Percentiles rank a stretch among this genome's conserved stretches.
Evolutionary conservation across 2,113 vertebrate genomes (phyloP).

Genomic region (Sarotherodon lohbergeri): DNA sequence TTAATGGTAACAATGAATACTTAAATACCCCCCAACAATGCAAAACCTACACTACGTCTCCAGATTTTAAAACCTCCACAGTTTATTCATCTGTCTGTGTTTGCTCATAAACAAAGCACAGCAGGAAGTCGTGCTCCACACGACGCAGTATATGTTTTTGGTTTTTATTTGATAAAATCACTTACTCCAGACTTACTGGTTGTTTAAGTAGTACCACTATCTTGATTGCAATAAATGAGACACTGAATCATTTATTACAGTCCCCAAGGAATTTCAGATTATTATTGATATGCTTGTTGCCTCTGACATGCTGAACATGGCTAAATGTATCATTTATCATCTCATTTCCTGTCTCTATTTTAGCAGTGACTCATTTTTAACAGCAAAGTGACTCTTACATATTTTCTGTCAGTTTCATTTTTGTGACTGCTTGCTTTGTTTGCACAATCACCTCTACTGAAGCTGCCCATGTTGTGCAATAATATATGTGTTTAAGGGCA

Average conservation of each 20-base stretch:
- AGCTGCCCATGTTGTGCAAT: background rate
- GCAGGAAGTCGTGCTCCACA: background rate
- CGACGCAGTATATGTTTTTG: background rate
- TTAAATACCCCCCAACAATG: background rate
- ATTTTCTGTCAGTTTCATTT: background rate
- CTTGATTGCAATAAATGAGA: background rate
- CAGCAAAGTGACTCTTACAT: background rate
- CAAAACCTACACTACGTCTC: background rate
- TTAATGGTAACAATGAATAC: background rate
- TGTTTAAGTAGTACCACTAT: background rate
- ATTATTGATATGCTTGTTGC: background rate
- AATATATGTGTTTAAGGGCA: background rate
- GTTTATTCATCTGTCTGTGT: background rate
- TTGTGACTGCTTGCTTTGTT: background rate
- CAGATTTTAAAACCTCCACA: background rate
- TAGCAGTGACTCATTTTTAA: background rate
- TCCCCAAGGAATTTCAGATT: background rate
- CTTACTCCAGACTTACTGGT: background rate
- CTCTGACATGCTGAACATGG: background rate
- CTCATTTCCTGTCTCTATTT: background rate
- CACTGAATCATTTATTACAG: background rate
- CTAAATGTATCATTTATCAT: background rate
- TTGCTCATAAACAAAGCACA: background rate
- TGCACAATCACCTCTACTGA: background rate
- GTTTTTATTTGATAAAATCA: background rate